phyloP scores from a whole-genome alignment of 2,113 vertebrate genomes.

The Haemorhous mexicanus region DNA sequence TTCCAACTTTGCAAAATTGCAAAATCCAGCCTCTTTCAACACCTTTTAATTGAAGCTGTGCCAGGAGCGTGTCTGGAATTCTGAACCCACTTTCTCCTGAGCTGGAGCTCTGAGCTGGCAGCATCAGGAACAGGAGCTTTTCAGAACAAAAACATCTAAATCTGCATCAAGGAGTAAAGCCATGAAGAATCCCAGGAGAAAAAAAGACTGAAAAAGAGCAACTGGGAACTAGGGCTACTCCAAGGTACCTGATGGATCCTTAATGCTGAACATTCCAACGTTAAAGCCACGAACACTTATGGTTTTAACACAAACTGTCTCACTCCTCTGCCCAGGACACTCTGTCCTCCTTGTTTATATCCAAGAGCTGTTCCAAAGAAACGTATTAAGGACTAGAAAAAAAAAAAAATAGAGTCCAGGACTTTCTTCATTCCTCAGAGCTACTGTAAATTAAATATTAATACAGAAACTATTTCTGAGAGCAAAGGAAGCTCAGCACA shows the following conservation, averaged over 20 bases:
- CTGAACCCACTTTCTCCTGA: background rate
- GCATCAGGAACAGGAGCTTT: background rate
- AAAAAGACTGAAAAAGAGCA: background rate
- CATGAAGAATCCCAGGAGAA: background rate
- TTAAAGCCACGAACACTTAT: background rate
- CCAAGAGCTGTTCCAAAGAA: background rate
- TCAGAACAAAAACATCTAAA: background rate
- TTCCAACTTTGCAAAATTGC: background rate
- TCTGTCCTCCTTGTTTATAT: slow-evolving; percentile 11
- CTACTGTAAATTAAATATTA: slow-evolving; percentile 12
- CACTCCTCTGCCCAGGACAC: slow-evolving; percentile 34
- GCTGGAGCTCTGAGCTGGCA: background rate
- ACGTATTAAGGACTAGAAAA: background rate
- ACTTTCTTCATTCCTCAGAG: background rate
- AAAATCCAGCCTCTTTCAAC: background rate
- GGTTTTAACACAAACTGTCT: slow-evolving; percentile 5
- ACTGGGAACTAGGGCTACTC: background rate
- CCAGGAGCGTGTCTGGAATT: background rate
- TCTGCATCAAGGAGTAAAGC: background rate
- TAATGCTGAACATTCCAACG: background rate
- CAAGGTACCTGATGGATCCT: background rate
- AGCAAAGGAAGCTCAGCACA: background rate
- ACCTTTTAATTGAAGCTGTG: background rate
- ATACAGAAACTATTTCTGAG: background rate
- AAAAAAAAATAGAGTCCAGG: background rate